Percentiles rank a stretch among this genome's conserved stretches.
Evolutionary conservation across 2,797 vertebrate genomes (phyloP).

Genomic region (Schizopygopsis malacanthus): DNA sequence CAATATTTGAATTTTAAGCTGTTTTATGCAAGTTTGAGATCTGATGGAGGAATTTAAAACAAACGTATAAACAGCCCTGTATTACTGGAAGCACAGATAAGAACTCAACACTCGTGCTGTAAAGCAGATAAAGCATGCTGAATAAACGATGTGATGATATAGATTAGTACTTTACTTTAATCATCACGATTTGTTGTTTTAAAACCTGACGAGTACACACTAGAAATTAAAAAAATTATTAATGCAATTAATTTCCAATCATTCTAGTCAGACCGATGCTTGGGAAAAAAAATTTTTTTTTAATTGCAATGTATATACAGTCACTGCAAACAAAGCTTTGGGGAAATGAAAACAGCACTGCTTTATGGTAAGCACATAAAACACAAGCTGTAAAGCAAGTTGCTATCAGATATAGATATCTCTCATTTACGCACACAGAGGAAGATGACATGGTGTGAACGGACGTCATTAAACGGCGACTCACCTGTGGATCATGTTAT

Average conservation of each 20-base stretch:
- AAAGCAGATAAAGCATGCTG: not conserved
- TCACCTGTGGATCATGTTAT: slow-evolving; percentile 97
- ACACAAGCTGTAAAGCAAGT: not conserved
- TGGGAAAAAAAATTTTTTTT: not conserved
- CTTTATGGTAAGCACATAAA: slow-evolving; percentile 1
- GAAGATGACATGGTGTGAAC: not conserved
- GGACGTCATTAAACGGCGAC: slow-evolving; percentile 32
- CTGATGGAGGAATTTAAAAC: not conserved
- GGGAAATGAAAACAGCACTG: not conserved
- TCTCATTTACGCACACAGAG: not conserved
- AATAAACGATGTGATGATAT: not conserved
- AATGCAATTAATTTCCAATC: not conserved
- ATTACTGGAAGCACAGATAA: not conserved
- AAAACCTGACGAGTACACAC: not conserved
- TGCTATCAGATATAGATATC: not conserved
- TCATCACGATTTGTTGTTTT: not conserved
- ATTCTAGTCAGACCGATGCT: not conserved
- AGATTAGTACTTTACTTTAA: not conserved
- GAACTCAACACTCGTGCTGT: not conserved
- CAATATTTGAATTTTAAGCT: too few species aligned
- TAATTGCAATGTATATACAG: not conserved
- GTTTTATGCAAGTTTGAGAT: not conserved
- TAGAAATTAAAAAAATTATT: not conserved
- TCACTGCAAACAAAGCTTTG: too few species aligned
- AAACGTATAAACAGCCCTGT: not conserved